Base-by-base conservation (phyloP, 2,888 invertebrate genomes). In the Lasioglossum villosulum region DNA sequence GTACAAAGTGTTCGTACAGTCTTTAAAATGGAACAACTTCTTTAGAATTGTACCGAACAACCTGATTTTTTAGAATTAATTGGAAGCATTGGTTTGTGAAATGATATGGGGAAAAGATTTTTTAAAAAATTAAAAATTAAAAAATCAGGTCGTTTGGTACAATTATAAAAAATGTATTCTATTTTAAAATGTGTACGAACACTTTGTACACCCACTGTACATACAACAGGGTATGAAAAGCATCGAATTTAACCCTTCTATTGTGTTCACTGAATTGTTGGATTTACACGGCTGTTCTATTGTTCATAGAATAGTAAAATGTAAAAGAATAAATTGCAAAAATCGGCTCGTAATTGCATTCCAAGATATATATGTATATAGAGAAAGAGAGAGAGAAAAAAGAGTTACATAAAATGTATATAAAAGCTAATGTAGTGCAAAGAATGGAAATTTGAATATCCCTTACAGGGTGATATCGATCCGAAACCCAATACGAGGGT, bases 401-500 rank as follows among this genome's bases (percentile, higher is more conserved):
- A 16, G 30, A 30, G 63, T 63, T 30, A 63, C 6, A 63, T 16
- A 63, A 30, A 30, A 30, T 30, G 16, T 6, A 30, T 30, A 63
- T 27, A 63, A 63, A 63, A 63, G 63, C 16, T 30, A 63, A 63
- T 63, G 30, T 30, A 8, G 8, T 63, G 63, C 30, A 63, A 30
- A 63, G 63, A 63, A 63, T 63, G 63, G 30, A 63, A 30, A 63
- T 63, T 63, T 27, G 16, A 63, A 19, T 63, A 16, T 63, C 63
- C 63, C 30, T 63, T 63, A 30, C 63, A 30, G 30, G 63, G 30
- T 63, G 16, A 63, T 63, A 63, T 63, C 12, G 30, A 63, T 63
- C 16, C 63, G 30, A 63, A 63, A 63, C 63, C 30, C 63, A 30
- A 63, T 63, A 63, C 30, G 63, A 63, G 63, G 30, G 63, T 63